A percentile compares a stretch with the other conserved stretches of the same genome.
phyloP scores from a whole-genome alignment of 1,140 invertebrate species.

The Oppia nitens region DNA sequence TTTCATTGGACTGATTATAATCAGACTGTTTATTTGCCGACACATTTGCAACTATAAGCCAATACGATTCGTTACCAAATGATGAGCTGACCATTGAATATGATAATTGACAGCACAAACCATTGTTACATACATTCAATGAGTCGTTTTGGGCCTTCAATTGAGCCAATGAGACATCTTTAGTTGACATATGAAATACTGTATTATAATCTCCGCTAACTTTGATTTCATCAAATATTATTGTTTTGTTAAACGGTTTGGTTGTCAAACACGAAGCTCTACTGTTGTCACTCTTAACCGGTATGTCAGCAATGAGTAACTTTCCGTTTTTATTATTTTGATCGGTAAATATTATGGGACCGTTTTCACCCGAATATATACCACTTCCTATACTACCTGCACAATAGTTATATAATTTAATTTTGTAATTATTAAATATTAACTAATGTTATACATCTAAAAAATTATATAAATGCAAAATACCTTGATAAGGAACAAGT shows the following conservation, averaged over 20 bases:
- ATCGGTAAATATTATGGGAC: background rate
- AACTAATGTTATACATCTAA: too few species aligned
- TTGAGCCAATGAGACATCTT: background rate
- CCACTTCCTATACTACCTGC: conserved; percentile 17
- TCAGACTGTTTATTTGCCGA: background rate
- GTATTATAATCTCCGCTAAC: too few species aligned
- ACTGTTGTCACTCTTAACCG: background rate
- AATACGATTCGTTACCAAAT: background rate
- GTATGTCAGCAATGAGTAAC: conserved; percentile 1
- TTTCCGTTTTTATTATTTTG: background rate
- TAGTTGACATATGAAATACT: conserved; percentile 5
- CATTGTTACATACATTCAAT: conserved; percentile 10
- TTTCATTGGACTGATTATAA: conserved; percentile 7
- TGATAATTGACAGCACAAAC: conserved; percentile 16
- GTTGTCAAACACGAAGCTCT: background rate
- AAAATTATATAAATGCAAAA: too few species aligned
- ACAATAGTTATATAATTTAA: background rate
- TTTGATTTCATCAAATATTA: background rate
- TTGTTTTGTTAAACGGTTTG: background rate
- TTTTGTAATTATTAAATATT: background rate
- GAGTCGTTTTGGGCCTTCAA: background rate
- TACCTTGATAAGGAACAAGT: conserved; percentile 26
- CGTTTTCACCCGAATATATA: conserved; percentile 16
- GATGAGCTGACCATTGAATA: background rate
- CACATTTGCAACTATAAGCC: background rate